phyloP scores from a whole-genome alignment of 2,113 vertebrate species.

The Prunella himalayana region DNA sequence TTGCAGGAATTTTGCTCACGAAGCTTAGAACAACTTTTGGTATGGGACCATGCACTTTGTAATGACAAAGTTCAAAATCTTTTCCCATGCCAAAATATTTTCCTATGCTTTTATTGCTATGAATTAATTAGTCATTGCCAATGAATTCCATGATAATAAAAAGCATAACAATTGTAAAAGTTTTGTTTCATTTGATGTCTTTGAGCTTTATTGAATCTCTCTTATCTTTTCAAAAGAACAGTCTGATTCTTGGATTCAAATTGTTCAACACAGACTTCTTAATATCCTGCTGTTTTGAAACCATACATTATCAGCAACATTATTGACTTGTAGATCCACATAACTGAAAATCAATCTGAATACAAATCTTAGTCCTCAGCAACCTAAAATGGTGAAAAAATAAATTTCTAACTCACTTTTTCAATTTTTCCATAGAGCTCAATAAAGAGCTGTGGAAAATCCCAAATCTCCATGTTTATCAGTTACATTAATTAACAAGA shows the following conservation, averaged over 20 bases:
- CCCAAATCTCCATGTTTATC: not conserved
- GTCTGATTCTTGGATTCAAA: not conserved
- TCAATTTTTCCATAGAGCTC: not conserved
- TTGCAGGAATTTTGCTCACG: not conserved
- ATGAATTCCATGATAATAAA: not conserved
- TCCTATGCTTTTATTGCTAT: too few species aligned
- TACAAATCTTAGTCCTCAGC: not conserved
- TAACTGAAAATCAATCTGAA: not conserved
- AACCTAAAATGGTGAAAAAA: not conserved
- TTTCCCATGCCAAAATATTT: not conserved
- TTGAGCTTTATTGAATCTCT: not conserved
- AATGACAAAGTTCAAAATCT: not conserved
- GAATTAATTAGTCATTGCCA: not conserved
- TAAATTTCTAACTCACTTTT: not conserved
- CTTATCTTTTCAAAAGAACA: not conserved
- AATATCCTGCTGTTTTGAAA: conserved; percentile 9
- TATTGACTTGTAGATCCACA: not conserved
- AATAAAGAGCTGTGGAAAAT: not conserved
- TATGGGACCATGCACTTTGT: not conserved
- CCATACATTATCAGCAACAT: not conserved
- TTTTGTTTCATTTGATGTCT: not conserved
- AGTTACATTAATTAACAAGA: not conserved
- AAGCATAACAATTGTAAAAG: not conserved
- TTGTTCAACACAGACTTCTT: not conserved
- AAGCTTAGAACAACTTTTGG: not conserved